Conservation (phyloP, 1,140 invertebrate genomes). For the Zaprionus nigranus region DNA sequence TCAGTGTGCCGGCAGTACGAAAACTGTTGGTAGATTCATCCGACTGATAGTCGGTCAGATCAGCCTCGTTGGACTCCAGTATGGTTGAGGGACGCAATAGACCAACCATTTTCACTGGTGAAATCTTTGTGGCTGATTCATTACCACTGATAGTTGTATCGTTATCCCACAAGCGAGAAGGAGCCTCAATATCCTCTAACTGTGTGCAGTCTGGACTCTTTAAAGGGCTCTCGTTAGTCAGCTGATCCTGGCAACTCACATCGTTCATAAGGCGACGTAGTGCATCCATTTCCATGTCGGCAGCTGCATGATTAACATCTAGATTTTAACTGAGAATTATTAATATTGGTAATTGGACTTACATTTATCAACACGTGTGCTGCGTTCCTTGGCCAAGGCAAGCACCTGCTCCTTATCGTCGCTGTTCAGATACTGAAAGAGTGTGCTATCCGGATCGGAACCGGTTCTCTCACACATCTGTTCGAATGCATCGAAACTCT, state of each 20-base stretch:
- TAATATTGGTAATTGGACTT: background rate
- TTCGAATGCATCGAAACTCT: conserved; percentile 73
- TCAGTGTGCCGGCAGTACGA: conserved; percentile 51
- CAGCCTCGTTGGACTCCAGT: conserved; percentile 64
- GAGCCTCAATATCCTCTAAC: conserved; percentile 77
- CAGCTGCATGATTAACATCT: conserved; percentile 1
- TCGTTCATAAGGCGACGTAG: conserved; percentile 62
- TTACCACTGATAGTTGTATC: conserved; percentile 38
- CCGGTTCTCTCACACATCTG: conserved; percentile 78
- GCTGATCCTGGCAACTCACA: conserved; percentile 38
- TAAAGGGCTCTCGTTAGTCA: conserved; percentile 60
- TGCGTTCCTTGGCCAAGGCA: conserved; percentile 59
- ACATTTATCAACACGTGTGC: conserved; percentile 34
- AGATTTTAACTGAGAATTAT: background rate
- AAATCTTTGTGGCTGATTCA: conserved; percentile 50
- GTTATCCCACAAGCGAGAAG: conserved; percentile 75
- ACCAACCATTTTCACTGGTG: conserved; percentile 80
- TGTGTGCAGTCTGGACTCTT: conserved; percentile 74
- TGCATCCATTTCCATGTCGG: conserved; percentile 55
- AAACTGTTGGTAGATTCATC: conserved; percentile 64
- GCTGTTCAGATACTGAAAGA: conserved; percentile 74
- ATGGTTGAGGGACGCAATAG: conserved; percentile 78
- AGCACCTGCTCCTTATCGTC: conserved; percentile 62
- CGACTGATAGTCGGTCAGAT: conserved; percentile 41
- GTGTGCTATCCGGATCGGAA: conserved; percentile 77